Evolutionary conservation across 2,797 vertebrate species (phyloP), one percentile per base, ranked within the genome.

Genomic region (Triplophysa yarkandensis): DNA sequence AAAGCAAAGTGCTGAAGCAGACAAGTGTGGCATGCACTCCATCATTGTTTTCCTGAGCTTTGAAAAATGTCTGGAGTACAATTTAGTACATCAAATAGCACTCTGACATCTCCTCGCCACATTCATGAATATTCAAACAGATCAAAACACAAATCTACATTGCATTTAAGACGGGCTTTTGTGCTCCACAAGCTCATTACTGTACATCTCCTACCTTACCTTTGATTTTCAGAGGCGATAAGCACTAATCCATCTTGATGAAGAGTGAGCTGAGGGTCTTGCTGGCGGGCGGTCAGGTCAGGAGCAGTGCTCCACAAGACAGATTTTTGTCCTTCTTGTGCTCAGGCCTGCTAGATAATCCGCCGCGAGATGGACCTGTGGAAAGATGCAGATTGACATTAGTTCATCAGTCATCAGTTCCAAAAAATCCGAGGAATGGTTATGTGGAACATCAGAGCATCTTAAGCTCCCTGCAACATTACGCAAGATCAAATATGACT

Each of bases 131-230:
- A 76, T 76, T 73, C 69, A 68, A n/a, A 52, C 3, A 32, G 46
- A 34, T 43, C 14, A 39, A 70, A 66, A 71, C 61, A 27, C 68
- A 32, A 46, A 67, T 62, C 54, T 60, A 74, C 64, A 65, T 71
- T n/a, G 32, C 55, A 11, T 68, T 79, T 60, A 16, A 60, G 17
- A 13, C 43, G 43, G 7, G 8, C 27, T 71, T 32, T 23, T 16
- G 44, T n/a, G n/a, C n/a, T n/a, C n/a, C n/a, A n/a, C n/a, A 71
- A 27, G 74, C 82, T 88, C 86, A 89, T 89, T 85, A 85, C 80
- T 77, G 83, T 81, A 86, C 85, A 85, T 82, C 77, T 76, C 88
- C 66, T 91, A 92, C 92, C 91, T 92, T 91, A 92, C 92, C 91
- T 92, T 92, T 89, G 91, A 90, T 91, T 87, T 91, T 83, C 84